A percentile compares a stretch with the other conserved stretches of the same genome.
Evolutionary conservation across 2,888 invertebrate species (phyloP).

Genomic region (Cecidostiba fungosa): DNA sequence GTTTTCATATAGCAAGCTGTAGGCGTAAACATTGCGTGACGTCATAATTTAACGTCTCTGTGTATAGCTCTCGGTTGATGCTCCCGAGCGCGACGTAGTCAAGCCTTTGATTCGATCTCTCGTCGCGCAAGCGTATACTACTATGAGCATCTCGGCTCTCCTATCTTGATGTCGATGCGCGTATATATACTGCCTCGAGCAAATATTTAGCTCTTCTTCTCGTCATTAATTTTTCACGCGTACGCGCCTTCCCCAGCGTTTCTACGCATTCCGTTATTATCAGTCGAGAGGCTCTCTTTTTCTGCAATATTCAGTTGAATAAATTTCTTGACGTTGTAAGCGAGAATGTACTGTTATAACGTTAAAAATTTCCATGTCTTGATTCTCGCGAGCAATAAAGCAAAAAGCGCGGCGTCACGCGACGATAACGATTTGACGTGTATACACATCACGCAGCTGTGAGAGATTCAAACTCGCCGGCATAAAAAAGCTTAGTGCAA

Average conservation of each 20-base stretch:
- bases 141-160: background rate
- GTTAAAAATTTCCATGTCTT: too few species aligned
- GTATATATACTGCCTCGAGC: background rate
- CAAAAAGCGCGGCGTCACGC: background rate
- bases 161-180: background rate
- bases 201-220: conserved; percentile 23
- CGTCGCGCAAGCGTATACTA: background rate
- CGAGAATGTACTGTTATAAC: too few species aligned
- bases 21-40: conserved; percentile 9
- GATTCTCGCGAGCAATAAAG: background rate
- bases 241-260: background rate
- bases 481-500: too few species aligned
- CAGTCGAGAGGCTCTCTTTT: background rate
- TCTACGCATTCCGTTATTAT: background rate
- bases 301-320: background rate
- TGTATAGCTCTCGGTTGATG: background rate
- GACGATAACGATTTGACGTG: background rate
- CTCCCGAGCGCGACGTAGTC: background rate
- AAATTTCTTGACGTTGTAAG: background rate
- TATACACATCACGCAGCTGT: background rate
- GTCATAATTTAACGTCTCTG: background rate
- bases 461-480: background rate
- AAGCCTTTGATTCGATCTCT: background rate
- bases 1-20: background rate
- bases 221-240: conserved; percentile 8